Base-by-base conservation (phyloP, 2,113 vertebrate species). In the Anolis sagrei region DNA sequence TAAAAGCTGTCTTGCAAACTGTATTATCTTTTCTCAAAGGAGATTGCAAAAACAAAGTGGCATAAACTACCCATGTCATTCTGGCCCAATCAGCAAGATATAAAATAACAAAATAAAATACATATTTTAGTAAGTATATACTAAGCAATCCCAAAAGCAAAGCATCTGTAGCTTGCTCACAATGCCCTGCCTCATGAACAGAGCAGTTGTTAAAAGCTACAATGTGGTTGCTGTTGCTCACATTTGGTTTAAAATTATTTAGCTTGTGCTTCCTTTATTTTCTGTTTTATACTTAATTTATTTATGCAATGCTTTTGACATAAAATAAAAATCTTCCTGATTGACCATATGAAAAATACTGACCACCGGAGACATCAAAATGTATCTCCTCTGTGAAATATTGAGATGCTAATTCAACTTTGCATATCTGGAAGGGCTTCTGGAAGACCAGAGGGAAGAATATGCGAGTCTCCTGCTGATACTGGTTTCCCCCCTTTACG, bases 11-110 rank as follows among this genome's bases (percentile, higher is more conserved):
- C 81, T 32, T 62, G 34, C 0, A 16, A 84, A 27, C 9, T 80
- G 89, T 87, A 39, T 54, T 62, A 80, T 64, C 85, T 76, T 82
- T 68, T 27, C 66, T 89, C 84, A 48, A 32, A 83, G 81, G 36
- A 25, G 2, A 23, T n/a, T 2, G 14, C 1, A 16, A 36, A 44
- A 61, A 4, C 0, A 6, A 66, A 5, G 80, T 2, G 2, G 73
- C 76, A 44, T n/a, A 7, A 1, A 21, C 44, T 18, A 2, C 27
- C 72, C 64, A 74, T 39, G 27, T 73, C 68, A 75, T 25, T 75
- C 1, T 80, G 32, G 86, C 36, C n/a, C 6, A 25, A 18, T 75
- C 11, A 44, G 19, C 8, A 13, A 29, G 27, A 34, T 16, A 54
- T 32, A 44, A 66, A 48, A 84, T 10, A 18, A n/a, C 13, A 25